Evolutionary conservation across 92 coral and sea anemone genomes (phyloP).

Genomic region (Desmophyllum pertusum): DNA sequence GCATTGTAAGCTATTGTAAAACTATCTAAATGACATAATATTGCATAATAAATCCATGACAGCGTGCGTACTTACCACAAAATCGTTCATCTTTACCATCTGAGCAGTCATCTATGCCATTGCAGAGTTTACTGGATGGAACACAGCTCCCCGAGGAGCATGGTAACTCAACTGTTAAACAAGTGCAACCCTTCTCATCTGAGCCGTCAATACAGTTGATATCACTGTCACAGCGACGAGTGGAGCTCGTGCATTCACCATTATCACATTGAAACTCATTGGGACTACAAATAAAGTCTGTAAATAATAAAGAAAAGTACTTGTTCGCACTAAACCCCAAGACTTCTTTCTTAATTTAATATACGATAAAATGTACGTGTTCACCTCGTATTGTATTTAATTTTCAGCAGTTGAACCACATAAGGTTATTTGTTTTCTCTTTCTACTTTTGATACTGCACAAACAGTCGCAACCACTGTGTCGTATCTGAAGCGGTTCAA

Average conservation of each 20-base stretch:
- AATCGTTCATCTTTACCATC: slow-evolving; percentile 64
- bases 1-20: too few species aligned
- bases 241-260: slow-evolving; percentile 55
- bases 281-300: slow-evolving; percentile 42
- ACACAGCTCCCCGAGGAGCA: slow-evolving; percentile 64
- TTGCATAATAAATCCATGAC: background rate
- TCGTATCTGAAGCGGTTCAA: too few species aligned
- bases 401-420: too few species aligned
- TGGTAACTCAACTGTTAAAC: slow-evolving; percentile 52
- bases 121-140: slow-evolving; percentile 47
- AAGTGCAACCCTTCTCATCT: slow-evolving; percentile 63
- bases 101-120: slow-evolving; percentile 51
- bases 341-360: background rate
- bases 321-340: background rate
- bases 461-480: too few species aligned
- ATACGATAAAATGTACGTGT: background rate
- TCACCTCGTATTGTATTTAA: too few species aligned
- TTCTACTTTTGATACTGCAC: too few species aligned
- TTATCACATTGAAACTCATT: slow-evolving; percentile 57
- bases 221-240: slow-evolving; percentile 61
- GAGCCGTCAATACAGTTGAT: slow-evolving; percentile 57
- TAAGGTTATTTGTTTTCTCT: too few species aligned
- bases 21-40: background rate
- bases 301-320: background rate
- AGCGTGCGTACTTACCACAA: slow-evolving; percentile 47